Evolutionary conservation across 2,113 vertebrate genomes (phyloP).

Genomic region (Nibea coibor): DNA sequence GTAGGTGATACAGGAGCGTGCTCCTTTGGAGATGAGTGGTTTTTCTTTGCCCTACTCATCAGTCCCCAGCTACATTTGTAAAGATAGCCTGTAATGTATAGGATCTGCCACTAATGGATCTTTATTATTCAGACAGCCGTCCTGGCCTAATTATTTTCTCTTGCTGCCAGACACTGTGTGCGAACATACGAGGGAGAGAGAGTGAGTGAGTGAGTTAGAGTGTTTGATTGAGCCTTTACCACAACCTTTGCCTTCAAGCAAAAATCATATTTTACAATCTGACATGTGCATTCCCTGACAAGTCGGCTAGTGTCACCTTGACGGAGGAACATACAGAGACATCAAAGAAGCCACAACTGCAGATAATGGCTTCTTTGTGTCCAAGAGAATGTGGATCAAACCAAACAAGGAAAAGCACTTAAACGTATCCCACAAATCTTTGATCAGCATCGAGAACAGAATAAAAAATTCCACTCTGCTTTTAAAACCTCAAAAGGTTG

Average conservation of each 20-base stretch:
- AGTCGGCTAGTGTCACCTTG: conserved; percentile 59
- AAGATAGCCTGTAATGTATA: conserved; percentile 34
- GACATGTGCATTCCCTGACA: conserved; percentile 47
- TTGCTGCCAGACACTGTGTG: conserved; percentile 23
- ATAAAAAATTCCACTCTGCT: conserved; percentile 17
- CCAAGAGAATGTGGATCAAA: conserved; percentile 49
- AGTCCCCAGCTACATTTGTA: conserved; percentile 33
- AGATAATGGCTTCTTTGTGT: conserved; percentile 70
- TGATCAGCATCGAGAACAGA: conserved; percentile 45
- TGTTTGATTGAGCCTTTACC: conserved; percentile 44
- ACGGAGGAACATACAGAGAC: conserved; percentile 43
- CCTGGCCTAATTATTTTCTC: conserved; percentile 56
- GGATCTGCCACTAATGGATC: conserved; percentile 62
- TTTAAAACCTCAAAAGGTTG: conserved; percentile 36
- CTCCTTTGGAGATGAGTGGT: conserved; percentile 6
- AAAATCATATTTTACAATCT: conserved; percentile 49
- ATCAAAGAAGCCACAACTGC: conserved; percentile 38
- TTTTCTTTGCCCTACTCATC: conserved; percentile 20
- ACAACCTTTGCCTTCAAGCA: conserved; percentile 46
- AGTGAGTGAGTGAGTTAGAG: conserved; percentile 9
- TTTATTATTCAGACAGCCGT: conserved; percentile 42
- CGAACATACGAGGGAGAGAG: neutral
- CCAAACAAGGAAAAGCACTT: conserved; percentile 72
- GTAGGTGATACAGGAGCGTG: neutral
- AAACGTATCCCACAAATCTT: conserved; percentile 42